A percentile compares a stretch with the other conserved stretches of the same genome.
phyloP scores from a whole-genome alignment of 2,797 vertebrate species.

The Syngnathus acus region DNA sequence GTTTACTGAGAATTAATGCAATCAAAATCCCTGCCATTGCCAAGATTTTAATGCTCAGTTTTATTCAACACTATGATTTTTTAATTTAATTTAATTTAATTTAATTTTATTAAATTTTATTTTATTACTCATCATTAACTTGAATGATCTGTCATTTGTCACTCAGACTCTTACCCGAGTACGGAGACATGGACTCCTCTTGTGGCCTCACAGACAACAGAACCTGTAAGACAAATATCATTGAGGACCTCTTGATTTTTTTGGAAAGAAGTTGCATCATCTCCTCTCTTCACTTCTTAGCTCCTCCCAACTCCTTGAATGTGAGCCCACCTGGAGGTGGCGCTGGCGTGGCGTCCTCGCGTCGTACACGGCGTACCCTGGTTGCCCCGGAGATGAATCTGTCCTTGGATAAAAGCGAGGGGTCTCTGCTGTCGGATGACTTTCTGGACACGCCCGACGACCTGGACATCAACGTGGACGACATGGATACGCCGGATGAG shows the following conservation, averaged over 20 bases:
- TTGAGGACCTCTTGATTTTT: neutral
- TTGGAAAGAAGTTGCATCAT: neutral
- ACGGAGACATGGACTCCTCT: slow-evolving; percentile 82
- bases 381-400: slow-evolving; percentile 94
- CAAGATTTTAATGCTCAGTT: neutral
- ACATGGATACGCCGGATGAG: slow-evolving; percentile 94
- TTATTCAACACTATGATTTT: neutral
- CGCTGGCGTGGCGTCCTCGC: slow-evolving; percentile 52
- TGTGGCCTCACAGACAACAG: slow-evolving; percentile 76
- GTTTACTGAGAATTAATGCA: neutral
- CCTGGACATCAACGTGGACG: slow-evolving; percentile 94
- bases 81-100: too few relatives aligned
- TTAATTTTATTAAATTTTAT: too few relatives aligned
- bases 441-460: slow-evolving; percentile 92
- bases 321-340: slow-evolving; percentile 62
- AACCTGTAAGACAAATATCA: slow-evolving; percentile 72
- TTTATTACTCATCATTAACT: too few relatives aligned
- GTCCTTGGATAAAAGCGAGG: slow-evolving; percentile 94
- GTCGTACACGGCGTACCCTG: slow-evolving; percentile 84
- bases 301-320: slow-evolving; percentile 78
- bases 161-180: slow-evolving; percentile 81
- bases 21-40: neutral
- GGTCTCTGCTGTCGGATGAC: slow-evolving; percentile 89
- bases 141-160: neutral
- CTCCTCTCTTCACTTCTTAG: slow-evolving; percentile 49